A percentile compares a stretch with the other conserved stretches of the same genome.
Evolutionary conservation across 2,113 vertebrate genomes (phyloP).

Genomic region (Platichthys stellatus): DNA sequence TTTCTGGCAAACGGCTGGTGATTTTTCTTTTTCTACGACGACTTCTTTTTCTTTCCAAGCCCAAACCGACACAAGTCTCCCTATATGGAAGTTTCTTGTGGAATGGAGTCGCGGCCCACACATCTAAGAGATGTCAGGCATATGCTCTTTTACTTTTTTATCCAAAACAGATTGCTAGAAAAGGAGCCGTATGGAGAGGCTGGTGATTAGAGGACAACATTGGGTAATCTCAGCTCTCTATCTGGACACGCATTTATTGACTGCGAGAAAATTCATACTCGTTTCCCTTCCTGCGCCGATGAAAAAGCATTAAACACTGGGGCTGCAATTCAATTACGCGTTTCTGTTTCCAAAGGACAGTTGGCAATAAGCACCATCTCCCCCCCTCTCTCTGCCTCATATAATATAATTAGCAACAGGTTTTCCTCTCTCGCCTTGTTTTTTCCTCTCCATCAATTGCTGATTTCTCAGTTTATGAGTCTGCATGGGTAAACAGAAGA

Average conservation of each 20-base stretch:
- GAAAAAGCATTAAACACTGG: constrained; percentile 53
- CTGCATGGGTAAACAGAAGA: constrained; percentile 7
- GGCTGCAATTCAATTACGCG: constrained; percentile 66
- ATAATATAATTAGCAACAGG: constrained; percentile 72
- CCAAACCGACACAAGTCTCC: constrained; percentile 53
- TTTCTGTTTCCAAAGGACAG: constrained; percentile 67
- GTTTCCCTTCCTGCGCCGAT: constrained; percentile 47
- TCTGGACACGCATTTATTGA: constrained; percentile 47
- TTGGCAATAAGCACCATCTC: constrained; percentile 41
- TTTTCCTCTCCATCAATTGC: constrained; percentile 29
- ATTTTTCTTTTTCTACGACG: constrained; percentile 7
- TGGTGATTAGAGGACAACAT: constrained; percentile 63
- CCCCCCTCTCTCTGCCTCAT: constrained; percentile 25
- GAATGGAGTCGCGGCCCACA: constrained; percentile 44
- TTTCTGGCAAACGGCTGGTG: constrained; percentile 55
- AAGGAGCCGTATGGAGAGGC: constrained; percentile 24
- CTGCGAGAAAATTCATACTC: constrained; percentile 47
- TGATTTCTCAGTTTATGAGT: constrained; percentile 37
- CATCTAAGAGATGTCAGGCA: constrained; percentile 56
- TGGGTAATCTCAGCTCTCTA: constrained; percentile 58
- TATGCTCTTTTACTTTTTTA: constrained; percentile 52
- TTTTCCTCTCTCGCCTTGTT: constrained; percentile 40
- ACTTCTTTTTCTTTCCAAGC: constrained; percentile 31
- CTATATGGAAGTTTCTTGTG: constrained; percentile 66
- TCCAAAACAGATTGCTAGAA: constrained; percentile 59